A percentile compares a stretch with the other conserved stretches of the same genome.
phyloP scores from a whole-genome alignment of 1,140 invertebrate genomes.

The Cepaea nemoralis region DNA sequence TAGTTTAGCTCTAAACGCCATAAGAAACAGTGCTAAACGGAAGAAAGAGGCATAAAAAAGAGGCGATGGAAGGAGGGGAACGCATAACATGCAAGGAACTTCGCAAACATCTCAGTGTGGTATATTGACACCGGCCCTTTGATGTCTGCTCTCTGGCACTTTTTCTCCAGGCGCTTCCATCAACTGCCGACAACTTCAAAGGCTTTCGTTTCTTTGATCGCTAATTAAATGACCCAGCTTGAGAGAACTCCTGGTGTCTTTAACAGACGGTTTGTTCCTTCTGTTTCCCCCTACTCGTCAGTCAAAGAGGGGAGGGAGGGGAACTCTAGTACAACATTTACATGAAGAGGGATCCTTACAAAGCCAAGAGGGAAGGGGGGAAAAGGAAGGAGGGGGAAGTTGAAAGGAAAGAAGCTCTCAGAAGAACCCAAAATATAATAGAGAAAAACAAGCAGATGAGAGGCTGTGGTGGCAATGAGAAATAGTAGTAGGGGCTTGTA shows the following conservation, averaged over 20 bases:
- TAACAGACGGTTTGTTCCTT: neutral
- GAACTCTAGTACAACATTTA: neutral
- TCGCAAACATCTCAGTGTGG: neutral
- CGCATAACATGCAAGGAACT: neutral
- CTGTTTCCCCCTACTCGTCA: neutral
- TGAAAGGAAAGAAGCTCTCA: neutral
- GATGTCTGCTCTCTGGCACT: constrained; percentile 31
- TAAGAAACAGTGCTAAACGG: neutral
- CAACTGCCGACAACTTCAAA: constrained; percentile 31
- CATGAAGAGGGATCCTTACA: neutral
- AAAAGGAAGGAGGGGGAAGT: neutral
- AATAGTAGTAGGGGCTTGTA: too few relatives aligned
- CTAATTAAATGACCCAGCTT: constrained; percentile 29
- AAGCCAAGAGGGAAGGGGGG: neutral
- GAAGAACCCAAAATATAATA: neutral
- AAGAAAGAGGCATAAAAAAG: neutral
- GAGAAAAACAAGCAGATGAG: neutral
- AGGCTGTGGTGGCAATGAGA: too few relatives aligned
- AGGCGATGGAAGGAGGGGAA: neutral
- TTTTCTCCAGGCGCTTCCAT: neutral
- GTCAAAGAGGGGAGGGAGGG: too few relatives aligned
- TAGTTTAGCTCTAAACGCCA: neutral
- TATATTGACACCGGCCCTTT: neutral
- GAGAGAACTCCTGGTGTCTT: constrained; percentile 3
- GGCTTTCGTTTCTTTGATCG: constrained; percentile 21